These are phyloP conservation scores for Ochropleura plecta DNA, from an alignment of 2,888 invertebrate species.

Conservation along the genomic window DNA sequence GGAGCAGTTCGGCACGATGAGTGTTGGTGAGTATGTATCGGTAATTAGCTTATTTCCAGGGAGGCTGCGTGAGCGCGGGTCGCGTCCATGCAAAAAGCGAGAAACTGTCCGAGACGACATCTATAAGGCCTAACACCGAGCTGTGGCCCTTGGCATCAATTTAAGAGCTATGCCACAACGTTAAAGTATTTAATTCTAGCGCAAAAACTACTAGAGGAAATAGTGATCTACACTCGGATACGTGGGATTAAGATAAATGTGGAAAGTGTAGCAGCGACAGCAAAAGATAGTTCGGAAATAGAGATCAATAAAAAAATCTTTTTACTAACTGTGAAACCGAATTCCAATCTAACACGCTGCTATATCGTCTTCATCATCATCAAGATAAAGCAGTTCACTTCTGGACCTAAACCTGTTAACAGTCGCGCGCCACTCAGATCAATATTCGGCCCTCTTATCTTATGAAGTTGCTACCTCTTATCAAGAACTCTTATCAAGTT, in stretches of 20 bases:
- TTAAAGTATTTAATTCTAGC: background rate
- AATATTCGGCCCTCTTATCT: no score
- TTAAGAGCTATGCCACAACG: background rate
- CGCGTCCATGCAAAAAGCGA: constrained; percentile 60
- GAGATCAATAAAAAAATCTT: background rate
- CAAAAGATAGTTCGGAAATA: background rate
- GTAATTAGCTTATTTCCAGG: constrained; percentile 69
- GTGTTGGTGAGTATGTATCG: constrained; percentile 69
- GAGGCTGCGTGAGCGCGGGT: constrained; percentile 39
- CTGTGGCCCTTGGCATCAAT: constrained; percentile 14
- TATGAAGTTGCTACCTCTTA: no score
- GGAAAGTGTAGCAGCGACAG: background rate
- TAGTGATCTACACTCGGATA: background rate
- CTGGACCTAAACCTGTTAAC: no score
- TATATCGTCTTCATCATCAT: no score
- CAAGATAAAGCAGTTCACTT: no score
- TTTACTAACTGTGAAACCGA: no score
- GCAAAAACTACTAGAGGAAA: background rate
- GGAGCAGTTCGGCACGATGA: constrained; percentile 41
- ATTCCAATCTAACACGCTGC: no score
- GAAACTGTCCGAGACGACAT: background rate
- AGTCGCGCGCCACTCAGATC: no score
- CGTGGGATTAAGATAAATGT: background rate
- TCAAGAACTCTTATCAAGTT: no score
- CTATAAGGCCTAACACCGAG: background rate